These are phyloP conservation scores for Macrotis lagotis DNA, from an alignment of 2,113 vertebrate species.

Conservation along the genomic window DNA sequence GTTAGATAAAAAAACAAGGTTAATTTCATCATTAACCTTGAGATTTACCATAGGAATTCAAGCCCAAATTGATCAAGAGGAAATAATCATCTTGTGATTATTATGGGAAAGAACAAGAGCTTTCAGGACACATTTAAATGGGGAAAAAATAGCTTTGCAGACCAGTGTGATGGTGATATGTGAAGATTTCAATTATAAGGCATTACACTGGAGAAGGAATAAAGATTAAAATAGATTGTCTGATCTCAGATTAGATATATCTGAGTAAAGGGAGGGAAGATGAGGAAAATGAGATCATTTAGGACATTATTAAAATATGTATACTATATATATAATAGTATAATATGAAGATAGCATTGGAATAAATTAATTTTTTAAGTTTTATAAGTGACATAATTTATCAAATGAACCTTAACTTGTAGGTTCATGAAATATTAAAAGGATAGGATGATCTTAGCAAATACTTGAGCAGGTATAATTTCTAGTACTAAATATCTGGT, in stretches of 20 bases:
- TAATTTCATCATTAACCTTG: neutral
- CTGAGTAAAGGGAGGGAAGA: constrained; percentile 42
- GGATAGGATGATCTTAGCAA: neutral
- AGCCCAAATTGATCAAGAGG: constrained; percentile 5
- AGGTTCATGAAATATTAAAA: neutral
- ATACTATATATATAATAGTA: no score
- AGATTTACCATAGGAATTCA: constrained; percentile 1
- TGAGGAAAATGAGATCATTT: constrained; percentile 45
- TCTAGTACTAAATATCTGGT: neutral
- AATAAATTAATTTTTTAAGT: neutral
- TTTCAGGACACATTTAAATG: constrained; percentile 15
- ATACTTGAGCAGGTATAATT: neutral
- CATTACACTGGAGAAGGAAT: constrained; percentile 43
- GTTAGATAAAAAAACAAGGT: neutral
- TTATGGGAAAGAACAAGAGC: constrained; percentile 30
- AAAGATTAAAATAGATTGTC: constrained; percentile 17
- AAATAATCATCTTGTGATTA: constrained; percentile 20
- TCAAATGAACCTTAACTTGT: neutral
- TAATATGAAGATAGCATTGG: neutral
- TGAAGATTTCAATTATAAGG: constrained; percentile 43
- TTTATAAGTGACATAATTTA: no score
- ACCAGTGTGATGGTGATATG: constrained; percentile 36
- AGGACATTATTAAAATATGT: constrained; percentile 14
- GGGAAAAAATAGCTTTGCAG: neutral
- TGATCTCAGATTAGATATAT: constrained; percentile 52